These are phyloP conservation scores for Ips typographus DNA, from an alignment of 1,140 invertebrate genomes.

Conservation along the genomic window DNA sequence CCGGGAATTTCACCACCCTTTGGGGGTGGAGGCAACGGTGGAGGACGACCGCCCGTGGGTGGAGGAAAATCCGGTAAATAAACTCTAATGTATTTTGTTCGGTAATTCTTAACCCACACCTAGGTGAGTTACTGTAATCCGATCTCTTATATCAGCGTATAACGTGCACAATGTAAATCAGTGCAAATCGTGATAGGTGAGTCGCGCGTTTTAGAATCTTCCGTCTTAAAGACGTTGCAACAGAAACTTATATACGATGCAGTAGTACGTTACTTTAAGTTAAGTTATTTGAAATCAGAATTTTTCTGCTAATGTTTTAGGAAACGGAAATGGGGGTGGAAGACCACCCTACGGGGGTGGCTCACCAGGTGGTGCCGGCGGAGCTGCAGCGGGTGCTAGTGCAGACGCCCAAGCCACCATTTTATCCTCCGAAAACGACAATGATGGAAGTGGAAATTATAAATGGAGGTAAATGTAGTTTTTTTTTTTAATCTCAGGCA, in stretches of 20 bases:
- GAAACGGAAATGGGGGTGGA: constrained; percentile 31
- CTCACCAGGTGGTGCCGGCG: constrained; percentile 27
- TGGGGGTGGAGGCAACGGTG: constrained; percentile 15
- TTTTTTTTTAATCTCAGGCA: not conserved
- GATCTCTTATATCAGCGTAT: too few species aligned
- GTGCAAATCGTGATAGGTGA: constrained; percentile 39
- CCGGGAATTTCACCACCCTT: constrained; percentile 43
- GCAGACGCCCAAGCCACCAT: constrained; percentile 44
- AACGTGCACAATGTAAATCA: constrained; percentile 13
- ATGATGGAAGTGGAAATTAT: constrained; percentile 51
- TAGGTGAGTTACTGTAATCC: too few species aligned
- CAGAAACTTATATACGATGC: not conserved
- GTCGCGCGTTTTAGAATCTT: not conserved
- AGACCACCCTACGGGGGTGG: constrained; percentile 22
- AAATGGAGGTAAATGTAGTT: constrained; percentile 39
- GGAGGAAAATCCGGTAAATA: constrained; percentile 33
- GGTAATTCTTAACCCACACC: too few species aligned
- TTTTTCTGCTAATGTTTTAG: too few species aligned
- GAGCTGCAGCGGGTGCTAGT: constrained; percentile 26
- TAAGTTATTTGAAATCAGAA: too few species aligned
- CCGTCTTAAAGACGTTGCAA: not conserved
- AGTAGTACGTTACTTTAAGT: not conserved
- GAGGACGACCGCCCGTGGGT: constrained; percentile 15
- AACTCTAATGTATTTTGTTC: not conserved
- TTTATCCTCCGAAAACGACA: constrained; percentile 46